Evolutionary conservation across 2,113 vertebrate genomes (phyloP).

Genomic region (Verasper variegatus): DNA sequence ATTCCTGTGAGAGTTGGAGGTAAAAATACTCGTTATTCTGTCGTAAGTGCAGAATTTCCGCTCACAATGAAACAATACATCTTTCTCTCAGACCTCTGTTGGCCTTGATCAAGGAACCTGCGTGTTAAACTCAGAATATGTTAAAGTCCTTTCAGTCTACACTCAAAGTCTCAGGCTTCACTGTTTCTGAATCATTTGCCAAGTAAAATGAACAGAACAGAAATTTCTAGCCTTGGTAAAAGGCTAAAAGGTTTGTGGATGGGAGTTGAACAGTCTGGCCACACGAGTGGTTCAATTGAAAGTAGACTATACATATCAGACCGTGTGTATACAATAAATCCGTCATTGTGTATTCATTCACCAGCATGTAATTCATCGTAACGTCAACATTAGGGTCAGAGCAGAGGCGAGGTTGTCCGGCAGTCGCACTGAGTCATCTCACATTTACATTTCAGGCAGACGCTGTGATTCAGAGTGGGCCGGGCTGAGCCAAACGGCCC

Average conservation of each 20-base stretch:
- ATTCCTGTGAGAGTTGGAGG: neutral
- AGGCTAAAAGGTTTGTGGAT: neutral
- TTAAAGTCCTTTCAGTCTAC: neutral
- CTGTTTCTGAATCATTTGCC: neutral
- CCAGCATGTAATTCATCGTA: neutral
- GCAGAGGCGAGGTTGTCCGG: conserved; percentile 22
- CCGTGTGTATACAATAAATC: conserved; percentile 23
- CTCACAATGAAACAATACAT: conserved; percentile 4
- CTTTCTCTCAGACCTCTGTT: neutral
- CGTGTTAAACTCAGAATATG: neutral
- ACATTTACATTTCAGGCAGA: conserved; percentile 59
- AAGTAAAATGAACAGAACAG: conserved; percentile 34
- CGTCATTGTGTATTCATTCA: conserved; percentile 50
- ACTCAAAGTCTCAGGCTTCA: neutral
- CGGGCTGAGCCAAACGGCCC: conserved; percentile 4
- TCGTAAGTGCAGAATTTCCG: neutral
- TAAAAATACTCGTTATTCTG: conserved; percentile 2
- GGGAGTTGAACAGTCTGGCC: neutral
- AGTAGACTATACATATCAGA: conserved; percentile 57
- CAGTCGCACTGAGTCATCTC: conserved; percentile 49
- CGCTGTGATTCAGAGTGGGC: conserved; percentile 31
- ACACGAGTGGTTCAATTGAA: conserved; percentile 27
- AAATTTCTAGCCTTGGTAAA: neutral
- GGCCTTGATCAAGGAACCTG: neutral
- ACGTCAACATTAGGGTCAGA: conserved; percentile 45